Evolutionary conservation across 2,797 vertebrate species (phyloP).

Genomic region (Danio choprae): DNA sequence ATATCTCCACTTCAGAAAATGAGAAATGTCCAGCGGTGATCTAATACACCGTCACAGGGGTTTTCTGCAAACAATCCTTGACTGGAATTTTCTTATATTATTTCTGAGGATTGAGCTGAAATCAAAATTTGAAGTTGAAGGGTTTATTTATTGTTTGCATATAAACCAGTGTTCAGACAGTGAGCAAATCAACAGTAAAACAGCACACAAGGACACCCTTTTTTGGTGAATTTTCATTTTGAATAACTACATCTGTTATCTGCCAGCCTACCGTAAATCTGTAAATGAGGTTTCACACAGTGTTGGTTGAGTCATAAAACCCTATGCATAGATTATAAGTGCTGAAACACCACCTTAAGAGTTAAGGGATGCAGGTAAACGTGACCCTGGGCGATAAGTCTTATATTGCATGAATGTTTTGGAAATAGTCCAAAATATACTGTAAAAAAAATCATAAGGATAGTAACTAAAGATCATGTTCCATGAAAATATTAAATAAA

Average conservation of each 20-base stretch:
- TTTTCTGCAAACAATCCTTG: background rate
- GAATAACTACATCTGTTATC: slow-evolving; percentile 16
- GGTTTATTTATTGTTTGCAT: slow-evolving; percentile 65
- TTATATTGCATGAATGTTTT: no score
- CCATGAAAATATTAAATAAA: no score
- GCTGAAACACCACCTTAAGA: slow-evolving; percentile 9
- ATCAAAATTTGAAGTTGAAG: slow-evolving; percentile 59
- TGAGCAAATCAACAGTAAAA: slow-evolving; percentile 30
- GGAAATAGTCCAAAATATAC: no score
- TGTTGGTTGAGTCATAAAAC: slow-evolving; percentile 4
- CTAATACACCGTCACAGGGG: background rate
- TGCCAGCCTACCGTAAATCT: background rate
- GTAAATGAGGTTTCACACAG: slow-evolving; percentile 25
- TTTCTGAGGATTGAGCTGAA: slow-evolving; percentile 31
- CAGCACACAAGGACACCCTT: slow-evolving; percentile 13
- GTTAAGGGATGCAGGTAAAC: background rate
- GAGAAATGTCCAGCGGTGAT: slow-evolving; percentile 17
- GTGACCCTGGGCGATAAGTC: no score
- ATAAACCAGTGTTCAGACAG: slow-evolving; percentile 57
- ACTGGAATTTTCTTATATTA: background rate
- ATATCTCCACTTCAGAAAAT: slow-evolving; percentile 15
- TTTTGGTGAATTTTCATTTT: slow-evolving; percentile 12
- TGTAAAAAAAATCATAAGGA: no score
- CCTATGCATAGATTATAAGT: slow-evolving; percentile 13
- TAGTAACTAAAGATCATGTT: no score